A percentile compares a stretch with the other conserved stretches of the same genome.
Conservation (phyloP, 2,113 vertebrate species). For the Tenrec ecaudatus region DNA sequence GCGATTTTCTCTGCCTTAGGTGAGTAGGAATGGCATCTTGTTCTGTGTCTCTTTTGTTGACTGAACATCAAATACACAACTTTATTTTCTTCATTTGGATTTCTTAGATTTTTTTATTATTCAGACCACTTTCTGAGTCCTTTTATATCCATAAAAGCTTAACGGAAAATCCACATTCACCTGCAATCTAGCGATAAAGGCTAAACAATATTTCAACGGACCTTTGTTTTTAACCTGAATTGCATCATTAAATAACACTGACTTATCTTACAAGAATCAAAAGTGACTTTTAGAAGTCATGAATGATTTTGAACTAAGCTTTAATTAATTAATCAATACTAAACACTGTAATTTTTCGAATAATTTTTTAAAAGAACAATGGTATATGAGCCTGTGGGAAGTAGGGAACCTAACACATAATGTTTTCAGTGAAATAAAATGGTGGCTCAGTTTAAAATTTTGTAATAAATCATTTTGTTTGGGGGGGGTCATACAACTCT, state of each 20-base stretch:
- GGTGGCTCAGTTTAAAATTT: too few relatives aligned
- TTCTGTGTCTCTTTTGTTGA: not conserved
- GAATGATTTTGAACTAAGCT: not conserved
- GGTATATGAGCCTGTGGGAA: not conserved
- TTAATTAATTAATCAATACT: not conserved
- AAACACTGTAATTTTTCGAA: not conserved
- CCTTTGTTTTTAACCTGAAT: not conserved
- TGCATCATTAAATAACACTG: not conserved
- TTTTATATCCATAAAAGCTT: not conserved
- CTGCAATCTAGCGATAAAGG: too few relatives aligned
- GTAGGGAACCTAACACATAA: not conserved
- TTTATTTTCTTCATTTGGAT: not conserved
- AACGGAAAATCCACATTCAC: not conserved
- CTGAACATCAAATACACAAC: not conserved
- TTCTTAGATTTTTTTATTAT: not conserved
- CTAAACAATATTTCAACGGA: not conserved
- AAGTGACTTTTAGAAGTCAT: not conserved
- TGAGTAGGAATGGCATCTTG: conserved; percentile 78
- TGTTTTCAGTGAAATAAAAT: too few relatives aligned
- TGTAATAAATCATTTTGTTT: too few relatives aligned
- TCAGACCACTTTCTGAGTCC: not conserved
- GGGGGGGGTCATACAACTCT: too few relatives aligned
- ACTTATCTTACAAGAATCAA: not conserved
- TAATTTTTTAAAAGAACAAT: not conserved
- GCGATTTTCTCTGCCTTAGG: conserved; percentile 98